Base-by-base conservation (phyloP, 1,140 invertebrate genomes). In the Trigoniulus corallinus region DNA sequence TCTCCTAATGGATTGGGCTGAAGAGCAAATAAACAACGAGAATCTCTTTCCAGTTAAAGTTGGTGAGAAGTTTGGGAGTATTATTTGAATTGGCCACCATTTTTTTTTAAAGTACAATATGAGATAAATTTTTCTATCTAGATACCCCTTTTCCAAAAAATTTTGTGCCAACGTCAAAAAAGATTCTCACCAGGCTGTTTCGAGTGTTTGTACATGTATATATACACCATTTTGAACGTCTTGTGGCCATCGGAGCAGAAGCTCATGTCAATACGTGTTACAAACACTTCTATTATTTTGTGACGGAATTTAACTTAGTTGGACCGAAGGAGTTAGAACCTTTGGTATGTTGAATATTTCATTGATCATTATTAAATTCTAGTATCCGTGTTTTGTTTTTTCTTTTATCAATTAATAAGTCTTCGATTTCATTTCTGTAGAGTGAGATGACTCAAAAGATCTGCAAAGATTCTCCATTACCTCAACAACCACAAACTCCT, bases 171-270 rank as follows among this genome's bases (percentile, higher is more conserved):
- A 69, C 83, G 2, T 88, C 86, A 61, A 81, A 85, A 60, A 94
- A 94, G 69, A 91, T 94, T 54, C 67, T 94, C 42, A 89, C 88
- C 0, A 71, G 89, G 51, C 67, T 94, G n/a, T 94, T 91, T 64
- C 70, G 89, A 59, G 88, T 94, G 1, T 94, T 94, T 71, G 89
- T 94, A 1, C 89, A 94, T 69, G 87, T 94, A n/a, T 95, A 94
- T 63, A 93, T 95, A 56, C 89, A 95, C 69, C 89, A 95, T 68
- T 94, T 94, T 72, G 88, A 94, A 64, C 75, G 85, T 61, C 76
- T 94, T 54, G 78, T 88, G 26, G 75, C 80, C 23, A 83, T 93
- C 59, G 84, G 85, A 62, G 88, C 88, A 34, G 89, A 95, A 68
- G 86, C 91, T 24, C 91, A 95, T 63, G 87, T 94, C 0, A 95